Evolutionary conservation across 1,140 invertebrate genomes (phyloP).

Genomic region (Musca vetustissima): DNA sequence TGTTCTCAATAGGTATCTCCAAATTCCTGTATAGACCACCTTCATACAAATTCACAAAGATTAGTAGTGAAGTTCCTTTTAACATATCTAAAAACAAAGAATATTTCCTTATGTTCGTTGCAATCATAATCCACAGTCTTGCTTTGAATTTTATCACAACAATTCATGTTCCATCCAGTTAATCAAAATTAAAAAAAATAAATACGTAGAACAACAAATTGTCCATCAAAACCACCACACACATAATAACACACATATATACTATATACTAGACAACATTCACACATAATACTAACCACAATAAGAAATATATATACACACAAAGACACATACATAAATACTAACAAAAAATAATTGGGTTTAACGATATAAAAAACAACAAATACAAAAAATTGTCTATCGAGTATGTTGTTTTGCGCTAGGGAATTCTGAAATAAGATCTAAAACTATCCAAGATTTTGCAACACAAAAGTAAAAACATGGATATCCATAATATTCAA

Average conservation of each 20-base stretch:
- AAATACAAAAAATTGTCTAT: background rate
- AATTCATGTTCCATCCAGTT: background rate
- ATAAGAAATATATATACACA: constrained; percentile 10
- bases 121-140: no score
- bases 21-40: no score
- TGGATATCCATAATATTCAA: no score
- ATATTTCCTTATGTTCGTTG: no score
- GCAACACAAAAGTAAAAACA: no score
- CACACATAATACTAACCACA: background rate
- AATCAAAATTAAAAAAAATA: background rate
- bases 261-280: background rate
- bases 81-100: no score
- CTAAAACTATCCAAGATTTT: no score
- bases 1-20: no score
- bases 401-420: background rate
- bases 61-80: no score
- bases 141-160: no score
- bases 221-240: background rate
- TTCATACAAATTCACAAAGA: no score
- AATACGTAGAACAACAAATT: background rate
- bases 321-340: background rate
- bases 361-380: background rate
- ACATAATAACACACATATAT: background rate
- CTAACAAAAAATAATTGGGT: constrained; percentile 15
- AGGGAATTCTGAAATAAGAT: no score